Conservation (phyloP, 2,888 invertebrate genomes). For the Rhodophaea formosa region DNA sequence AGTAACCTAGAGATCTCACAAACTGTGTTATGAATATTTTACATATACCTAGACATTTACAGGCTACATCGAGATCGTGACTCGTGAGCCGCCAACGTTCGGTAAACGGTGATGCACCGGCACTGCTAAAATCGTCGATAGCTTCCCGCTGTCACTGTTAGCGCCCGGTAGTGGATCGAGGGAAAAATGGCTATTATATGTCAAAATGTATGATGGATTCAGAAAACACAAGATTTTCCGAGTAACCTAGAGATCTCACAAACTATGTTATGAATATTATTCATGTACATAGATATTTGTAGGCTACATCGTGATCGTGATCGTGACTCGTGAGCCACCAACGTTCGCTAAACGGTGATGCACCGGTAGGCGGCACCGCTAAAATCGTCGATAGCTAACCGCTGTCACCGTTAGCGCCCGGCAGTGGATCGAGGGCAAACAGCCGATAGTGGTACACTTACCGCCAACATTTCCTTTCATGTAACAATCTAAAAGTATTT, state of each 20-base stretch:
- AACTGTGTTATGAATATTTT: not conserved
- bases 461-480: too few relatives aligned
- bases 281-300: not conserved
- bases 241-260: too few relatives aligned
- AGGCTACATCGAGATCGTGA: not conserved
- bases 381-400: slow-evolving; percentile 32
- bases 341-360: slow-evolving; percentile 4
- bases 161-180: slow-evolving; percentile 35
- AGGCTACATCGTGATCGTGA: too few relatives aligned
- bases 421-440: slow-evolving; percentile 36
- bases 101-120: slow-evolving; percentile 9
- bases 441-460: too few relatives aligned
- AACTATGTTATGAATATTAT: not conserved
- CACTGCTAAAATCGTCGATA: slow-evolving; percentile 25
- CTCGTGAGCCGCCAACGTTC: not conserved
- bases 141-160: slow-evolving; percentile 45
- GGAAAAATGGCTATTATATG: slow-evolving; percentile 27
- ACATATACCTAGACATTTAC: too few relatives aligned
- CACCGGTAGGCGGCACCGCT: slow-evolving; percentile 16
- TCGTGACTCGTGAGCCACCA: not conserved
- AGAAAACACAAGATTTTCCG: too few relatives aligned
- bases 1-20: too few relatives aligned
- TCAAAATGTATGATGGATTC: too few relatives aligned
- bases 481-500: too few relatives aligned
- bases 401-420: slow-evolving; percentile 44